Evolutionary conservation across 2,888 invertebrate genomes (phyloP).

Genomic region (Tipula lateralis): DNA sequence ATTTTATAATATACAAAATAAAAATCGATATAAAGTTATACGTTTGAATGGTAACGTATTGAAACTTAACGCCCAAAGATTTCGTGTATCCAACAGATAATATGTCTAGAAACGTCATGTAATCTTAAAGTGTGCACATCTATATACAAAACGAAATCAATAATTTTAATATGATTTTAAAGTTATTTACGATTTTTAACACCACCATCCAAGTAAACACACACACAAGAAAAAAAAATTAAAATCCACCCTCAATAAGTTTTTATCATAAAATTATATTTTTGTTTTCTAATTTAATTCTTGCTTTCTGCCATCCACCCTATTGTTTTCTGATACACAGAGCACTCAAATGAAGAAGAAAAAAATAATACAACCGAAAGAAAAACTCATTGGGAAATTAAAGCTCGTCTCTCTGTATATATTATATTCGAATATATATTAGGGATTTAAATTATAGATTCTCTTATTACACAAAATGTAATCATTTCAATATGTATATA

Average conservation of each 20-base stretch:
- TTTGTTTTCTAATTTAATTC: not conserved
- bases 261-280: not conserved
- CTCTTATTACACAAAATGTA: conserved; percentile 19
- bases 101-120: not conserved
- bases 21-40: not conserved
- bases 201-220: conserved; percentile 6
- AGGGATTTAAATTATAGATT: conserved; percentile 24
- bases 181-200: not conserved
- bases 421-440: conserved; percentile 2
- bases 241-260: conserved; percentile 7
- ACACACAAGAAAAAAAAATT: not conserved
- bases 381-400: conserved; percentile 5
- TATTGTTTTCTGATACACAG: not conserved
- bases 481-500: not conserved
- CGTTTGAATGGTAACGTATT: not conserved
- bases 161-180: conserved; percentile 24
- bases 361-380: too few relatives aligned
- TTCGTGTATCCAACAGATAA: not conserved
- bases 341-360: not conserved
- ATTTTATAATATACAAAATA: not conserved
- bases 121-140: not conserved
- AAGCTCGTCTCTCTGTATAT: not conserved
- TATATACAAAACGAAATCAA: not conserved
- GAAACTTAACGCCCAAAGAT: not conserved
- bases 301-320: conserved; percentile 13